Evolutionary conservation across 2,797 vertebrate species (phyloP).

Genomic region (Enteromius viviparus): DNA sequence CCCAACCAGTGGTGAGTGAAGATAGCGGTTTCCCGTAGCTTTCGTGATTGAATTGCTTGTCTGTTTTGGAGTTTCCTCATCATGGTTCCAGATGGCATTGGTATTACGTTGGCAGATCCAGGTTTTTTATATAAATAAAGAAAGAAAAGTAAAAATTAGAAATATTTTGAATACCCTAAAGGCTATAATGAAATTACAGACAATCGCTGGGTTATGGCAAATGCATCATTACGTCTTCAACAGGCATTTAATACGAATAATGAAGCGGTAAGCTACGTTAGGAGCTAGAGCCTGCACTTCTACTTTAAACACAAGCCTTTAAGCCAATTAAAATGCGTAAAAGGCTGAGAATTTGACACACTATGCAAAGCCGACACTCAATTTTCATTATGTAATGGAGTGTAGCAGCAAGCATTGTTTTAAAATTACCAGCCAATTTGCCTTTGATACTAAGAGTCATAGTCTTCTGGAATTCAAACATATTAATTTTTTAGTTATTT

Average conservation of each 20-base stretch:
- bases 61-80: constrained; percentile 4
- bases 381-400: constrained; percentile 29
- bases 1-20: background rate
- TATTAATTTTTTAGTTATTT: background rate
- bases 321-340: constrained; percentile 14
- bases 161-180: constrained; percentile 12
- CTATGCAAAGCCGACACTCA: background rate
- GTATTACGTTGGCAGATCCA: background rate
- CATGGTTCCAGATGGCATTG: background rate
- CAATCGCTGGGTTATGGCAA: background rate
- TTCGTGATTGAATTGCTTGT: constrained; percentile 5
- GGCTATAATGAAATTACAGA: constrained; percentile 22
- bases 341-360: constrained; percentile 20
- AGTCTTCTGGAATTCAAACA: background rate
- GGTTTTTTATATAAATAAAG: background rate
- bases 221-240: constrained; percentile 7
- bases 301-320: constrained; percentile 19
- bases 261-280: background rate
- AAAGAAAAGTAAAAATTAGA: background rate
- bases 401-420: constrained; percentile 19
- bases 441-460: background rate
- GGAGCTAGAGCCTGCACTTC: background rate
- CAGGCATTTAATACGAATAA: constrained; percentile 17
- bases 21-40: constrained; percentile 14
- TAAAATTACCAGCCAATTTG: constrained; percentile 20